Conservation (phyloP, 2,113 vertebrate genomes). For the Steatornis caripensis region DNA sequence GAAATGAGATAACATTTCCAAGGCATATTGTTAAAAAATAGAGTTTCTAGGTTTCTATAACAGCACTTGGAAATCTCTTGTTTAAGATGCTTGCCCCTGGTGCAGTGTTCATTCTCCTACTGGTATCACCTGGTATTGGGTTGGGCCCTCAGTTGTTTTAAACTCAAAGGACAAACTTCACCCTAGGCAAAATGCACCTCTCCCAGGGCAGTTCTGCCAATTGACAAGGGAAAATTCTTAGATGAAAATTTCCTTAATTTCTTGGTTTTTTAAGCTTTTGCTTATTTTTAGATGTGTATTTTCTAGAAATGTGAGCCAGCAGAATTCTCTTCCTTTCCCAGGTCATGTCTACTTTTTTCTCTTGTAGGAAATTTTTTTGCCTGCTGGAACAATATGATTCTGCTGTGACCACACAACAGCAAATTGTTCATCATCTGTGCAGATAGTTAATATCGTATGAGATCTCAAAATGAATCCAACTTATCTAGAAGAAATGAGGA, state of each 20-base stretch:
- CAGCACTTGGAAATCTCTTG: background rate
- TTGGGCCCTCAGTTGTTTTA: background rate
- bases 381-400: background rate
- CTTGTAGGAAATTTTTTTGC: background rate
- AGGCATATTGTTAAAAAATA: background rate
- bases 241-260: background rate
- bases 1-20: background rate
- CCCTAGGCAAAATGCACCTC: background rate
- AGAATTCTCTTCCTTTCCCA: background rate
- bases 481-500: background rate
- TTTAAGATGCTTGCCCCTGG: background rate
- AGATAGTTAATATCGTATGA: background rate
- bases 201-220: background rate
- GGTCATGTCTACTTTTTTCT: background rate
- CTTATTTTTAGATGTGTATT: background rate
- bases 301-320: background rate
- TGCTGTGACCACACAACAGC: background rate
- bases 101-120: background rate
- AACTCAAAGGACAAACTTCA: background rate
- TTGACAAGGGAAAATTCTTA: background rate
- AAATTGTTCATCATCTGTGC: background rate
- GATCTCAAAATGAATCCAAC: background rate
- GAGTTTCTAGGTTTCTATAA: background rate
- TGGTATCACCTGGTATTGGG: background rate
- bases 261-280: background rate